Evolutionary conservation across 2,888 invertebrate species (phyloP).

Genomic region (Autographa pulchrina): DNA sequence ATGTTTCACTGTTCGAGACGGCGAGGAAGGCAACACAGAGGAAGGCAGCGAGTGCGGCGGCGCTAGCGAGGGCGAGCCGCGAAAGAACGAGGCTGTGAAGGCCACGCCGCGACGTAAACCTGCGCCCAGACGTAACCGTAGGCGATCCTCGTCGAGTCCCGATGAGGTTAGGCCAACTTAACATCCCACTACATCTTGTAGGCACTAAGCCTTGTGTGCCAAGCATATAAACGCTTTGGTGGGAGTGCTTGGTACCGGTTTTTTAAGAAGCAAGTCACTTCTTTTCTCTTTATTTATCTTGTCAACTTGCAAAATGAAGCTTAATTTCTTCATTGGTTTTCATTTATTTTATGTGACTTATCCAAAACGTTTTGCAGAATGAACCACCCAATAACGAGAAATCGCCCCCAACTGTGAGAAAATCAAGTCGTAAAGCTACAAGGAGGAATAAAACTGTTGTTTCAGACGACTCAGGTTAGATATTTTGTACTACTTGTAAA

Average conservation of each 20-base stretch:
- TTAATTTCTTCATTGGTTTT: too few species aligned
- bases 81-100: conserved; percentile 45
- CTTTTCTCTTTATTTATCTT: too few species aligned
- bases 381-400: conserved; percentile 74
- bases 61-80: conserved; percentile 41
- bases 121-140: conserved; percentile 65
- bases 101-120: conserved; percentile 74
- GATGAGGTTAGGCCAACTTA: conserved; percentile 72
- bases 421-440: conserved; percentile 76
- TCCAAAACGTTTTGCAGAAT: conserved; percentile 69
- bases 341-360: too few species aligned
- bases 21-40: conserved; percentile 65
- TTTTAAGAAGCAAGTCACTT: too few species aligned
- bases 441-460: conserved; percentile 69
- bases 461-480: conserved; percentile 83
- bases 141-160: conserved; percentile 76
- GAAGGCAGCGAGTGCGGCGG: conserved; percentile 47
- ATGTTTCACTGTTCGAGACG: conserved; percentile 88
- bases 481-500: neutral
- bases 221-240: too few species aligned
- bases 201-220: neutral
- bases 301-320: too few species aligned
- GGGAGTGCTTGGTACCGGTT: too few species aligned
- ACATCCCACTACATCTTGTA: neutral
- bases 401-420: conserved; percentile 78